Base-by-base conservation (phyloP, 2,113 vertebrate species). In the Bos javanicus region DNA sequence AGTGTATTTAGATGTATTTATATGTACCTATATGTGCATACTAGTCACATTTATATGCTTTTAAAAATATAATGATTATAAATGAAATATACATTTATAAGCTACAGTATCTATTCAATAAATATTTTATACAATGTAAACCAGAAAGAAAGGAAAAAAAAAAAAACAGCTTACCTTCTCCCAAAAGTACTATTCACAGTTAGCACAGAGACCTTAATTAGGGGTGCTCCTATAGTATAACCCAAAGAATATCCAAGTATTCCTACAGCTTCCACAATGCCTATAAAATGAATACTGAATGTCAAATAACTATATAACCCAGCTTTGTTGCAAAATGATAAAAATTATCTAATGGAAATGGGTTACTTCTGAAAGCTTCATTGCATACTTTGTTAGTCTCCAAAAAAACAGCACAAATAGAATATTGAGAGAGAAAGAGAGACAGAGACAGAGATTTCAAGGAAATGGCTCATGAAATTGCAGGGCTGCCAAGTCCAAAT, bases 211-310 rank as follows among this genome's bases (percentile, higher is more conserved):
- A 90, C 43, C 94, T 98, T 98, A 98, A 98, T 97, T 5, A 99
- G 78, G 67, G 98, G 98, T 46, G 98, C 98, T 97, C 98, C 98
- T 76, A 98, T 50, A 9, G 96, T 50, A 92, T 98, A 98, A 76
- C 99, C 99, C 95, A 99, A 23, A 94, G 98, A 98, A 95, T 99
- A 99, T 67, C 99, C 99, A 33, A 99, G 33, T 6, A 98, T 56
- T 74, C 97, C 80, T 92, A 98, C 98, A 81, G 98, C 95, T 71
- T 98, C 98, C n/a, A 95, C 90, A 97, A 99, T 62, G 91, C 99
- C 99, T 99, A 87, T 33, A 98, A 98, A 54, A 86, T 25, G 23
- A 90, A 96, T 8, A 85, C 4, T 48, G 25, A 95, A 76, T 0
- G 86, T 67, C 23, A 94, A 92, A 74, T 28, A 56, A 64, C 9